phyloP scores from a whole-genome alignment of 1,140 invertebrate species.

The Cherax quadricarinatus region DNA sequence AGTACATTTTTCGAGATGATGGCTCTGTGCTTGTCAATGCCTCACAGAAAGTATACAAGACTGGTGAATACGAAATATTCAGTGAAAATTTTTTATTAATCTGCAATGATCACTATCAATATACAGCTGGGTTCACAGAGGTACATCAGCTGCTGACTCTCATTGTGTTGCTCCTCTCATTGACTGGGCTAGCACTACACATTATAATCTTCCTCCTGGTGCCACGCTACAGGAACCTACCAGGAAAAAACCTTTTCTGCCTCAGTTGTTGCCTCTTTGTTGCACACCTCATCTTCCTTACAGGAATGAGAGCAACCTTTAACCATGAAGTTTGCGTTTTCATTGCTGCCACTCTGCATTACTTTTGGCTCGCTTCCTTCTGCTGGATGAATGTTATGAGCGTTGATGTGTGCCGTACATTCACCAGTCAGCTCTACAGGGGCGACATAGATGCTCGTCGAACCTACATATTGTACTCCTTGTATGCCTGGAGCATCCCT shows the following conservation, averaged over 20 bases:
- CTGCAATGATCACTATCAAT: constrained; percentile 41
- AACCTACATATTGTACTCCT: constrained; percentile 74
- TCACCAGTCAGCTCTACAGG: constrained; percentile 74
- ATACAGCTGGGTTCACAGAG: neutral
- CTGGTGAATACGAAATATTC: constrained; percentile 56
- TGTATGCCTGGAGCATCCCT: constrained; percentile 76
- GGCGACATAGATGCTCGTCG: constrained; percentile 3
- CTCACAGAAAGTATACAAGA: constrained; percentile 50
- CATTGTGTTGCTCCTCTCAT: constrained; percentile 75
- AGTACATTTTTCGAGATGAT: constrained; percentile 30
- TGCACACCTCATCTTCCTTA: constrained; percentile 78
- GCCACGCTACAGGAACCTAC: constrained; percentile 79
- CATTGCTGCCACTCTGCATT: constrained; percentile 90
- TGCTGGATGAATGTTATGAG: constrained; percentile 98
- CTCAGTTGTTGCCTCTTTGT: constrained; percentile 78
- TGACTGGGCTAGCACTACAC: constrained; percentile 76
- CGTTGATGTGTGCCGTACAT: constrained; percentile 95
- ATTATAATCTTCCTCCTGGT: constrained; percentile 78
- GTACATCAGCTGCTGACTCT: constrained; percentile 42
- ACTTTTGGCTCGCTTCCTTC: constrained; percentile 94
- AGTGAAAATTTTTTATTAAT: constrained; percentile 42
- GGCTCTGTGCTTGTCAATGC: constrained; percentile 49
- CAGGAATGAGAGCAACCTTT: constrained; percentile 74
- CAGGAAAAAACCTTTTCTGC: constrained; percentile 79
- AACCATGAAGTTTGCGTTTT: constrained; percentile 76